A percentile compares a stretch with the other conserved stretches of the same genome.
Evolutionary conservation across 2,888 invertebrate species (phyloP).

Genomic region (Pegoplata infirma): DNA sequence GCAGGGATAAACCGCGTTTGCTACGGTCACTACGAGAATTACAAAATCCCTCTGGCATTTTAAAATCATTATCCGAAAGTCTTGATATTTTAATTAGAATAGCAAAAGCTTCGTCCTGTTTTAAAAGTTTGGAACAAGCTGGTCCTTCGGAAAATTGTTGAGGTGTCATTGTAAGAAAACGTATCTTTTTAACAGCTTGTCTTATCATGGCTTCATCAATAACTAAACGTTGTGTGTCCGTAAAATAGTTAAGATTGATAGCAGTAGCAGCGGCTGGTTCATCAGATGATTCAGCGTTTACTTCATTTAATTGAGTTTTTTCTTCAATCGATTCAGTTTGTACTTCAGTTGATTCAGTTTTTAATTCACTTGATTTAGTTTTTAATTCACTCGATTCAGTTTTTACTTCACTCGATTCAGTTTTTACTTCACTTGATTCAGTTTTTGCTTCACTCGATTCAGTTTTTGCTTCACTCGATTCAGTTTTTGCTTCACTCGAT

Average conservation of each 20-base stretch:
- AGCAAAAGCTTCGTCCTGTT: constrained; percentile 87
- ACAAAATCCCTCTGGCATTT: constrained; percentile 88
- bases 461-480: no score
- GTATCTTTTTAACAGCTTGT: constrained; percentile 86
- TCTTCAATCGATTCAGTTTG: constrained; percentile 65
- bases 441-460: no score
- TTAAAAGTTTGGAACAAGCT: constrained; percentile 85
- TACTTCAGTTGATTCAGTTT: no score
- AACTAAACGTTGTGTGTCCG: constrained; percentile 72
- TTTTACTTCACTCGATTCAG: no score
- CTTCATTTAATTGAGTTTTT: constrained; percentile 45
- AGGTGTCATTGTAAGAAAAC: constrained; percentile 88
- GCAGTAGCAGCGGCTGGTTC: constrained; percentile 44
- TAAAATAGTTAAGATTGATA: constrained; percentile 69
- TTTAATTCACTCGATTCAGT: no score
- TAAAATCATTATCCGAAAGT: constrained; percentile 82
- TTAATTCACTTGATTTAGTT: no score
- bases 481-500: no score
- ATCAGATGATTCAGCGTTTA: constrained; percentile 36
- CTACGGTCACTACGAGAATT: constrained; percentile 76
- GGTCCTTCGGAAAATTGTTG: constrained; percentile 91
- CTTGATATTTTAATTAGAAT: constrained; percentile 91
- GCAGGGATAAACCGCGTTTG: constrained; percentile 76
- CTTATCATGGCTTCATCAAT: constrained; percentile 79
- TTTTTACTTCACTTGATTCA: no score